Evolutionary conservation across 2,888 invertebrate species (phyloP), one percentile per base, ranked within the genome.

Genomic region (Mechanitis messenoides): DNA sequence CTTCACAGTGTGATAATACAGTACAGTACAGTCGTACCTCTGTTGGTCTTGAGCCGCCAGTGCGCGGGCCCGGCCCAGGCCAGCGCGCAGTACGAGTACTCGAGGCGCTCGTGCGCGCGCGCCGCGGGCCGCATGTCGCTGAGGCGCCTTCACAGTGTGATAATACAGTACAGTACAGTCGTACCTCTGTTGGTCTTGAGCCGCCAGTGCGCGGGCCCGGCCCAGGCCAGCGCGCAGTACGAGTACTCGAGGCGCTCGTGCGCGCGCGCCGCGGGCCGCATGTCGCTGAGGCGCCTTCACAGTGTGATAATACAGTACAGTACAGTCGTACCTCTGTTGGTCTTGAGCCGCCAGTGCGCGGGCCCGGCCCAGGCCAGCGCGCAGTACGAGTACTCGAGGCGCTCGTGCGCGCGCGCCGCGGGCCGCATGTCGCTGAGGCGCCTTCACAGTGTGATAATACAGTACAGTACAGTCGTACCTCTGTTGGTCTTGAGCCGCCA

Each of bases 171-270:
- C 1, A 20, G 20, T 20, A 20, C 20, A 20, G 20, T 20, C 20
- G 20, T 20, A 20, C 20, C 20, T 20, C 20, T 20, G 20, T 20
- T 20, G 20, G 20, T 35, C 35, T 91, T 92, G 53, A 94, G 92
- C 71, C 94, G 94, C 96, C 96, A 96, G 83, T 96, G 95, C 54
- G 93, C 89, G 42, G 96, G 96, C 0, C 96, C 96, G 33, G 95
- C 95, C 96, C 96, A 96, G 69, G 81, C 78, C 74, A 78, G 92
- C 78, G 81, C 82, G 77, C 91, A 85, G 84, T 94, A 95, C 0
- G 94, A 94, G 83, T 95, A 95, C 81, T 95, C 95, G 53, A 93
- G 89, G 12, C 84, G 86, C 45, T 91, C 79, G 72, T 87, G 90
- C 20, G 70, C 73, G 55, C 89, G 80, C 63, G 83, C 87, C 35